Evolutionary conservation across 2,113 vertebrate species (phyloP).

Genomic region (Malurus elegans): DNA sequence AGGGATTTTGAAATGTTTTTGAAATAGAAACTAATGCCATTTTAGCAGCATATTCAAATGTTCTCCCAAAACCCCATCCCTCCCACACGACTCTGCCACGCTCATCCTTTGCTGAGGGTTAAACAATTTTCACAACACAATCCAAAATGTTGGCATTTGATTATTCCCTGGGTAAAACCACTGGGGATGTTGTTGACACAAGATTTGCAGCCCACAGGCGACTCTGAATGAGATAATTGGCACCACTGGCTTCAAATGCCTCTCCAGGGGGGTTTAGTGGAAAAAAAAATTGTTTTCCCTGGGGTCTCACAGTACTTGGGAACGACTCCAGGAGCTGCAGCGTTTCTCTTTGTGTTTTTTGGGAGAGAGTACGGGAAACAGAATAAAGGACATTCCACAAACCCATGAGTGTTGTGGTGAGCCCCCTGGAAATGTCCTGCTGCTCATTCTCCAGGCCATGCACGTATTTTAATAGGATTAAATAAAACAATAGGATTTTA

Average conservation of each 20-base stretch:
- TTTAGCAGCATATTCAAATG: neutral
- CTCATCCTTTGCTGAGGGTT: neutral
- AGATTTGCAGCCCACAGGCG: neutral
- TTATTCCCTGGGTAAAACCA: neutral
- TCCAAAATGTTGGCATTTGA: constrained; percentile 10
- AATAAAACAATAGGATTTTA: too few species aligned
- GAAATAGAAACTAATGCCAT: neutral
- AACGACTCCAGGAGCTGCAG: neutral
- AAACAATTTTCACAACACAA: neutral
- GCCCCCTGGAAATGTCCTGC: neutral
- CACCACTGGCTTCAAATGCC: neutral
- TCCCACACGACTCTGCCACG: neutral
- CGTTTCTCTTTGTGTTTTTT: neutral
- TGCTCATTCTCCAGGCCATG: neutral
- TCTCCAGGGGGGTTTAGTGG: neutral
- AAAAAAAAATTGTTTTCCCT: neutral
- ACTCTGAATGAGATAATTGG: neutral
- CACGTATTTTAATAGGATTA: neutral
- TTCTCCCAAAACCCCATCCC: neutral
- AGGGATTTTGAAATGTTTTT: neutral
- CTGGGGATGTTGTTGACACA: constrained; percentile 14
- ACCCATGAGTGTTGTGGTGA: neutral
- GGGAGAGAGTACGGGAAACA: neutral
- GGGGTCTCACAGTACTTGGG: neutral
- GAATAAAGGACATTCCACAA: neutral